These are phyloP conservation scores for Cryptophagus acutangulus DNA, from an alignment of 2,888 invertebrate genomes.

Conservation along the genomic window DNA sequence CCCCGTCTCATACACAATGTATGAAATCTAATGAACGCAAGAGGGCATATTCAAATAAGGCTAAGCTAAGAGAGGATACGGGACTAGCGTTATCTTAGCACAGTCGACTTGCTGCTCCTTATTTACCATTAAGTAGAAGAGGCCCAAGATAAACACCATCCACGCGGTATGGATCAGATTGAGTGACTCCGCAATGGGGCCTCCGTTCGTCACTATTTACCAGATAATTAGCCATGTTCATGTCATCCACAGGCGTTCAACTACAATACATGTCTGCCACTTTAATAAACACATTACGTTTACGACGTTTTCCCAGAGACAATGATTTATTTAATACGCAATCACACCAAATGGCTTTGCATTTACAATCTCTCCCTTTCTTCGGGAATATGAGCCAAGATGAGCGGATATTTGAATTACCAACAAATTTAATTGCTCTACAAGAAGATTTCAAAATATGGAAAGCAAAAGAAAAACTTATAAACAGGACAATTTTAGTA, in stretches of 20 bases:
- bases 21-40: slow-evolving; percentile 30
- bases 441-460: too few relatives aligned
- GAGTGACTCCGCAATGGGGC: slow-evolving; percentile 4
- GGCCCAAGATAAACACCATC: slow-evolving; percentile 4
- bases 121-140: neutral
- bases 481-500: too few relatives aligned
- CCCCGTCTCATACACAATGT: too few relatives aligned
- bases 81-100: too few relatives aligned
- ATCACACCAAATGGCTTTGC: slow-evolving; percentile 8
- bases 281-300: slow-evolving; percentile 15
- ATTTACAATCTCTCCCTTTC: too few relatives aligned
- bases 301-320: slow-evolving; percentile 5
- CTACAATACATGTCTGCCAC: slow-evolving; percentile 6
- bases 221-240: slow-evolving; percentile 20
- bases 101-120: too few relatives aligned
- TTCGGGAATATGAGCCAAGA: too few relatives aligned
- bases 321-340: slow-evolving; percentile 15
- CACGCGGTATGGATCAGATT: slow-evolving; percentile 4
- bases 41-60: slow-evolving; percentile 26
- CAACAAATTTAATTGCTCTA: too few relatives aligned
- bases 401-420: too few relatives aligned
- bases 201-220: slow-evolving; percentile 18
- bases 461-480: too few relatives aligned
- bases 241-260: slow-evolving; percentile 12
- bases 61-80: slow-evolving; percentile 26